Evolutionary conservation across 2,888 invertebrate genomes (phyloP), one percentile per base, ranked within the genome.

Genomic region (Dascillus cervinus): DNA sequence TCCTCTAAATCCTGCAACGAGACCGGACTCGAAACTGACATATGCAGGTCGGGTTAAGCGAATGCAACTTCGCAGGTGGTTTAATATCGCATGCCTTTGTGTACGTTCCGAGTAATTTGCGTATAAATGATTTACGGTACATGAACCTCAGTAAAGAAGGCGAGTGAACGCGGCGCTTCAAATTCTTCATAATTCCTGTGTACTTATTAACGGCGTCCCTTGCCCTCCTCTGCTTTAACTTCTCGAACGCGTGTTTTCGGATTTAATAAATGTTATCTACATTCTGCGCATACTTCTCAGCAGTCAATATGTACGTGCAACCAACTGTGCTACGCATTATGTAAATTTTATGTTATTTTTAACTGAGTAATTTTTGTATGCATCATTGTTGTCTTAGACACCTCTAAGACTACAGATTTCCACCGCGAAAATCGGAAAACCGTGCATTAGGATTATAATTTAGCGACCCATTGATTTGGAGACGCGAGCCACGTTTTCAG

Each of bases 401-500:
- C n/a, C n/a, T n/a, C n/a, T n/a, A n/a, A n/a, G n/a, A n/a, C n/a
- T n/a, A n/a, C n/a, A n/a, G n/a, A n/a, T n/a, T n/a, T n/a, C n/a
- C n/a, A n/a, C n/a, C n/a, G n/a, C n/a, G 13, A 37, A 39, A 42
- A 37, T 39, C 44, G 42, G 39, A 49, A 37, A 41, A 34, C 41
- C 47, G 47, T 47, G 44, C 43, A 48, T 46, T 46, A 50, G 51
- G 53, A 56, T 57, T 55, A 60, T 57, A 64, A 63, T 62, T 60
- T 62, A 58, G 44, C 60, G 57, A 59, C 39, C 53, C 64, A 63
- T 51, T 62, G 63, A 62, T 58, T 64, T 62, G 58, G 58, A 60
- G 59, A 60, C 52, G 53, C 52, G 56, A 55, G 50, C 47, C 34
- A 29, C 30, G 32, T 32, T 24, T 49, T 53, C 49, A 52, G 51